These are phyloP conservation scores for Meriones psammophilus DNA, from an alignment of 2,797 vertebrate genomes.

Conservation along the genomic window DNA sequence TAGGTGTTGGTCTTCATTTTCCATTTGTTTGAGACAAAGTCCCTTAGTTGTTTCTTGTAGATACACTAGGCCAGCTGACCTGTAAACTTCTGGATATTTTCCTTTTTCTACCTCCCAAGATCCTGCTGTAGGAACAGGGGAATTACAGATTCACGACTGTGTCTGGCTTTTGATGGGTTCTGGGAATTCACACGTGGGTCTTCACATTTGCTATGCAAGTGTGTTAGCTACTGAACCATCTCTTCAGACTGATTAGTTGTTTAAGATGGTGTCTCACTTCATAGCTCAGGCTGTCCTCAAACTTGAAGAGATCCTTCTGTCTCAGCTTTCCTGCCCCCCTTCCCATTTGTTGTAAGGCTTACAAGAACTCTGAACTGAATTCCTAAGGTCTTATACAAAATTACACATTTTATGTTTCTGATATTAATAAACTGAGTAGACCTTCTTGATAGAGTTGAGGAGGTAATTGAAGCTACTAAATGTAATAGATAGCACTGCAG, in stretches of 20 bases:
- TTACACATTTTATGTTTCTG: conserved; percentile 33
- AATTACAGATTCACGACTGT: background rate
- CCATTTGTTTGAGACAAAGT: background rate
- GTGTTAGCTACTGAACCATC: background rate
- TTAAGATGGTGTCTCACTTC: background rate
- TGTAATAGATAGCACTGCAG: background rate
- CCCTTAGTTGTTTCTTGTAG: background rate
- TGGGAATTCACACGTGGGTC: background rate
- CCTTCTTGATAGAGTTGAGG: conserved; percentile 22
- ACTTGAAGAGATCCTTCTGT: background rate
- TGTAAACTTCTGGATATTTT: background rate
- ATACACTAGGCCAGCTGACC: background rate
- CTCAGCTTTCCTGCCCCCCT: background rate
- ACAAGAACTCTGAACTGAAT: background rate
- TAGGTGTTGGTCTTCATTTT: background rate
- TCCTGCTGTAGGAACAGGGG: background rate
- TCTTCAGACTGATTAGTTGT: background rate
- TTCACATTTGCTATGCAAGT: background rate
- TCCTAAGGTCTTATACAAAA: background rate
- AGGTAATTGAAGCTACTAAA: background rate
- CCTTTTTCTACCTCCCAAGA: background rate
- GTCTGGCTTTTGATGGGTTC: background rate
- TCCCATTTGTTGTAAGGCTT: background rate
- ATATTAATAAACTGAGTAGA: background rate
- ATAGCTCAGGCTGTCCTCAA: background rate